Base-by-base conservation (phyloP, 2,797 vertebrate species). In the Mycteria americana region DNA sequence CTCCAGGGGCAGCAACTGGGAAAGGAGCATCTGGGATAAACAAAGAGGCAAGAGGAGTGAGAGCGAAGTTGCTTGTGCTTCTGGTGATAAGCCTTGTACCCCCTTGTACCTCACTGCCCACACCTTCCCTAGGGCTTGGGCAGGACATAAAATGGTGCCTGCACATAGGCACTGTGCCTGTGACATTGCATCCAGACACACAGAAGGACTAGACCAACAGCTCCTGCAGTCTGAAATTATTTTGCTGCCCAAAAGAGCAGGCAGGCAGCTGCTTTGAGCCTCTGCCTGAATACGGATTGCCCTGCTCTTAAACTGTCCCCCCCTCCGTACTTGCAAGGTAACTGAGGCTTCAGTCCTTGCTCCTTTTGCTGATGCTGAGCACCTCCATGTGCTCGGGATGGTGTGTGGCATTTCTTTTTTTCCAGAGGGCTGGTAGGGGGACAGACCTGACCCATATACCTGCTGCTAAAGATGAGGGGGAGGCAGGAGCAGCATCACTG, bases 1-100 rank as follows among this genome's bases (percentile, higher is more conserved):
- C 50, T 95, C 91, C 92, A 76, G 85, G 48, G 95, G 97, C 89
- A 97, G 90, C 89, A 97, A 22, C 85, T 65, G 93, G 54, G 97
- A 94, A 81, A 97, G 95, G 57, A 94, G 91, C 91, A 89, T 79
- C 95, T 96, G 87, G 24, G 82, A 84, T 43, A 78, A 87, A 85
- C 1, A 4, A 73, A 63, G 60, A 88, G 35, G 46, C 73, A 30
- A 82, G 12, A 0, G 0, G 27, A 5, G 2, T 89, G 53, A 93
- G 51, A 37, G 51, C 27, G 11, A 72, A 77, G 28, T 33, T 48
- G 16, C 31, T 45, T 9, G 33, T 43, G 37, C n/a, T 82, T n/a
- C 60, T 12, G 39, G 28, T 2, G 1, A 45, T 56, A 17, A 84
- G 48, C 56, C 22, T 24, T 13, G 9, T n/a, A 37, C 11, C n/a